Evolutionary conservation across 2,113 vertebrate genomes (phyloP), one percentile per base, ranked within the genome.

Genomic region (Oostethus manadensis): DNA sequence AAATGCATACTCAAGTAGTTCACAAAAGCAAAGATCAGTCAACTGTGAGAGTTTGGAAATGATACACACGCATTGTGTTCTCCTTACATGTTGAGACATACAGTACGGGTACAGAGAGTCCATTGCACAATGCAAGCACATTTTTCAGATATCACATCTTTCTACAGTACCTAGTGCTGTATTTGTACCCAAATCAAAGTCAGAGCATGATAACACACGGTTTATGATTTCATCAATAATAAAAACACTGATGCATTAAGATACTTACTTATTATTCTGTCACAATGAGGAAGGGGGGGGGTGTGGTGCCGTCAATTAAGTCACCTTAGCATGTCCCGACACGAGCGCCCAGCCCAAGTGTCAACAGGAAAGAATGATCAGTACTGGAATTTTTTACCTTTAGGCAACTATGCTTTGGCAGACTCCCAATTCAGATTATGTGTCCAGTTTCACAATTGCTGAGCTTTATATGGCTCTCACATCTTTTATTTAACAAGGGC

Each of bases 91-190:
- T 86, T 60, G 58, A 79, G 87, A 70, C 89, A 79, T 62, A 85
- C 62, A 70, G 35, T 62, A 85, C 62, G 68, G 35, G 44, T 68
- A 50, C 53, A 56, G 58, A 62, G 63, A 70, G 54, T 50, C 26
- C 53, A 64, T 91, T 89, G 79, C 74, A 84, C 77, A 90, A 89
- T 70, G 68, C 47, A 69, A 74, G 66, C 62, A 68, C 71, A 80
- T 84, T 80, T 77, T 70, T 73, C 67, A 16, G 23, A 64, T 78
- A 60, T 73, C 71, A 76, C 58, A 64, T 77, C 13, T 13, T 42
- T 14, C 38, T 42, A 14, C 3, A 3, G 38, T 3, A 50, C 13
- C 35, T 68, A 45, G 21, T 70, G 33, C 15, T 58, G 55, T 55
- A 58, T 72, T 64, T 5, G 3, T 64, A 48, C 55, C 26, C 18